Base-by-base conservation (phyloP, 2,888 invertebrate genomes). In the Salticus scenicus region DNA sequence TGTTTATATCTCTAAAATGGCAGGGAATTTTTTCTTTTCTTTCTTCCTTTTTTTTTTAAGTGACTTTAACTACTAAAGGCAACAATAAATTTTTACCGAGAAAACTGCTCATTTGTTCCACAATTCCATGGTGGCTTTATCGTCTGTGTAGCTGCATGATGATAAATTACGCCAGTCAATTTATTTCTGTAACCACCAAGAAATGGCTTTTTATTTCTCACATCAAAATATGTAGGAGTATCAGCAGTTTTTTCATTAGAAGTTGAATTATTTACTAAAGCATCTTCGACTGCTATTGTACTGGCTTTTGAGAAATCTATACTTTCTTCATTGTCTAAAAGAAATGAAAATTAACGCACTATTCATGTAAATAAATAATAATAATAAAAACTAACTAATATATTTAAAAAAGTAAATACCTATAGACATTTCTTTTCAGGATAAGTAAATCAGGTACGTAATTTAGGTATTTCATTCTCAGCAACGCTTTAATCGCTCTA, bases 131-230 rank as follows among this genome's bases (percentile, higher is more conserved):
- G 89, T 91, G 47, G 89, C 87, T 71, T 90, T 79, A 93, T 87
- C 92, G 97, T 97, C 92, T 97, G 97, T 0, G 95, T 94, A 88
- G 93, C 94, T 1, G 96, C 97, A 91, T 98, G 95, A 89, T 96
- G 94, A 90, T 94, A 97, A 89, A 94, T 93, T 10, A 93, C 91
- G 28, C 94, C 94, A 78, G 94, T 95, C 74, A 93, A 90, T 88
- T 93, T 93, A 91, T 97, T 94, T 85, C 93, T 92, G 91, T 95
- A 97, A 41, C 97, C 97, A 73, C 97, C 96, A 88, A 95, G 91
- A 92, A 94, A 95, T 0, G 96, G 95, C 90, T 97, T 97, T 47
- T 33, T 69, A n/a, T 51, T 28, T 20, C 8, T 1, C 31, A 5
- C 12, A 7, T 17, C 1, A 12, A 20, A 5, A 1, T 33, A 5